phyloP scores from a whole-genome alignment of 2,113 vertebrate genomes.

The Lophius piscatorius region DNA sequence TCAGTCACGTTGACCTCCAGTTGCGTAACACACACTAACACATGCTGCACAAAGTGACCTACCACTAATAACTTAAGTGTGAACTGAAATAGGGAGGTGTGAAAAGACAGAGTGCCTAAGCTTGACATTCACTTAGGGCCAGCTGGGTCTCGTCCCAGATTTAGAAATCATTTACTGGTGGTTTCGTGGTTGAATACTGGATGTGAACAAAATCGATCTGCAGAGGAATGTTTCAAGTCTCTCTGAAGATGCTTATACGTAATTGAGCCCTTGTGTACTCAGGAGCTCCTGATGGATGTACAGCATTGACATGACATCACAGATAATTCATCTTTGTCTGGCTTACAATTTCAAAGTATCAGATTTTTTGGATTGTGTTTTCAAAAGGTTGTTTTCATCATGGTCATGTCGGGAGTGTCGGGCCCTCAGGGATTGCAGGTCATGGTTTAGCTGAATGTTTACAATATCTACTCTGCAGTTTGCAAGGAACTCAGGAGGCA shows the following conservation, averaged over 20 bases:
- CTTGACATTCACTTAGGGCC: conserved; percentile 52
- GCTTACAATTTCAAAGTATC: conserved; percentile 42
- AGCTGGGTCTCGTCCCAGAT: conserved; percentile 58
- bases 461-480: background rate
- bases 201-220: conserved; percentile 24
- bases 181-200: background rate
- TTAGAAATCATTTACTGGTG: conserved; percentile 43
- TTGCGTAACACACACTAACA: conserved; percentile 16
- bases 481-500: background rate
- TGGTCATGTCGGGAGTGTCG: conserved; percentile 11
- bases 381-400: conserved; percentile 22
- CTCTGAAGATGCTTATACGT: conserved; percentile 15
- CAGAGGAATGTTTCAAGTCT: conserved; percentile 27
- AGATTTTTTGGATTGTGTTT: conserved; percentile 27
- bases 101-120: conserved; percentile 50
- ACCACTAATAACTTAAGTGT: conserved; percentile 49
- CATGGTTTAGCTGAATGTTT: background rate
- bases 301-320: conserved; percentile 34
- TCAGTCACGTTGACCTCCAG: conserved; percentile 12
- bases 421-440: conserved; percentile 20
- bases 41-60: conserved; percentile 30
- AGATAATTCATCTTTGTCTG: conserved; percentile 27
- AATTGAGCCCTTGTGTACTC: conserved; percentile 4
- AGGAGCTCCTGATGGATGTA: conserved; percentile 9
- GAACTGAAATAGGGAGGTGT: conserved; percentile 55